phyloP scores from a whole-genome alignment of 2,113 vertebrate genomes.

The Phodopus roborovskii region DNA sequence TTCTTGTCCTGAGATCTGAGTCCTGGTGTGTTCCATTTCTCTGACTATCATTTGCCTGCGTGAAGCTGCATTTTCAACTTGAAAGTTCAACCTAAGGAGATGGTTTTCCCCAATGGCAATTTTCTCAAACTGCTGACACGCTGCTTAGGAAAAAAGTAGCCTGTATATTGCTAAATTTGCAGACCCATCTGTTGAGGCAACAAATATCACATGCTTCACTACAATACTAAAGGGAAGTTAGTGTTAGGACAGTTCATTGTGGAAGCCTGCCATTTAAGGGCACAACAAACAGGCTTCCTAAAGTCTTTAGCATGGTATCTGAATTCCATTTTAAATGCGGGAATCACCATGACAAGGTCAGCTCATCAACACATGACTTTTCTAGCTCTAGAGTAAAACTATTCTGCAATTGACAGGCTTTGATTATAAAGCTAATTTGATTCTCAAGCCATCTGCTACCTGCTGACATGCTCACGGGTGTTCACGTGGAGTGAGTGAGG shows the following conservation, averaged over 20 bases:
- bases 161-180: not conserved
- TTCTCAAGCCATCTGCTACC: not conserved
- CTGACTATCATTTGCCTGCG: not conserved
- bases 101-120: not conserved
- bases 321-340: not conserved
- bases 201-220: not conserved
- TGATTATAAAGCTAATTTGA: not conserved
- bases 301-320: not conserved
- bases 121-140: conserved; percentile 30
- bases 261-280: not conserved
- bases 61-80: not conserved
- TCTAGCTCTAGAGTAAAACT: conserved; percentile 5
- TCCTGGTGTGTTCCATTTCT: not conserved
- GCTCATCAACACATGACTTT: not conserved
- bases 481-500: not conserved
- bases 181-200: conserved; percentile 23
- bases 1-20: not conserved
- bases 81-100: not conserved
- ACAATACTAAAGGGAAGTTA: not conserved
- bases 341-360: not conserved
- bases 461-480: conserved; percentile 40
- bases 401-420: conserved; percentile 24
- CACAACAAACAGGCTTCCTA: not conserved
- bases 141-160: conserved; percentile 11
- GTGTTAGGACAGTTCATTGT: not conserved